Conservation (phyloP, 1,140 invertebrate genomes). For the Platorchestia sp. region DNA sequence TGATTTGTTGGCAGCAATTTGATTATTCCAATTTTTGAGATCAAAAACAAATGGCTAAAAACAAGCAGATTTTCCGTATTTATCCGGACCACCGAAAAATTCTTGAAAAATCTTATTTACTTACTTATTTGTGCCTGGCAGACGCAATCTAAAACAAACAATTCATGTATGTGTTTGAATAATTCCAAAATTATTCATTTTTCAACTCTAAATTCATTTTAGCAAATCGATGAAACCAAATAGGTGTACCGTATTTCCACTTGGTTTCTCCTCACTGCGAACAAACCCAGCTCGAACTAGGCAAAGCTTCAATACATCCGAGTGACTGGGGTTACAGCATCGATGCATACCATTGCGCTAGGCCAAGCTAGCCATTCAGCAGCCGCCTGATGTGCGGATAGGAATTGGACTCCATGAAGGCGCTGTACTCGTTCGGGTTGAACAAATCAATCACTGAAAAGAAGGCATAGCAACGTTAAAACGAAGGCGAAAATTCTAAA, state of each 20-base stretch:
- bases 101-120: background rate
- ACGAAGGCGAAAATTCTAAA: too few species aligned
- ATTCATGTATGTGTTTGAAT: background rate
- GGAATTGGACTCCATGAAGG: slow-evolving; percentile 64
- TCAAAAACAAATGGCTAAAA: too few species aligned
- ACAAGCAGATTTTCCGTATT: too few species aligned
- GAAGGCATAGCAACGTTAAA: background rate
- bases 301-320: background rate
- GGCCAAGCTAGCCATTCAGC: slow-evolving; percentile 51
- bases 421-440: slow-evolving; percentile 59
- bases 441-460: slow-evolving; percentile 66
- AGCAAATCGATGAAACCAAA: background rate
- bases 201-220: background rate
- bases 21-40: too few species aligned
- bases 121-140: background rate
- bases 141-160: background rate
- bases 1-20: too few species aligned
- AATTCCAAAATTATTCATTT: background rate
- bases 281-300: too few species aligned
- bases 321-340: background rate
- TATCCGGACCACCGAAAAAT: background rate
- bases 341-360: background rate
- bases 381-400: slow-evolving; percentile 63
- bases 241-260: background rate
- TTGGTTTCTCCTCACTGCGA: background rate